Evolutionary conservation across 2,113 vertebrate species (phyloP), one percentile per base, ranked within the genome.

Genomic region (Sapayoa aenigma): DNA sequence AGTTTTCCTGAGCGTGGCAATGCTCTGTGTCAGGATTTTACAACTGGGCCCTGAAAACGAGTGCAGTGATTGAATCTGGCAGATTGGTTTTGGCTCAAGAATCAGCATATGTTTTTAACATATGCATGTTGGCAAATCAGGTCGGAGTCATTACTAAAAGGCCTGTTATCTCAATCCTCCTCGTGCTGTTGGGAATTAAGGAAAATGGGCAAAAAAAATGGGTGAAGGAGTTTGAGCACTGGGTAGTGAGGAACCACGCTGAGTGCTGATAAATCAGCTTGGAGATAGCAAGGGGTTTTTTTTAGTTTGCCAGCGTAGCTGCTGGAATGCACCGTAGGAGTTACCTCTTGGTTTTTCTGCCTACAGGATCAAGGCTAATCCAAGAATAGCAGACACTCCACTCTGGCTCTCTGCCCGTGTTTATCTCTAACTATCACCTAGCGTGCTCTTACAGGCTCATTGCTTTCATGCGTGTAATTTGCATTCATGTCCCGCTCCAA

Each of bases 21-120:
- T 0, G 7, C 46, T 89, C 52, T 14, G 50, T 82, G 62, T 69
- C 69, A 56, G 66, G 69, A 18, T 87, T 95, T 94, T 92, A 78
- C 76, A 87, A 6, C 46, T 33, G 75, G 53, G 74, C 69, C n/a
- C 77, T 87, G 62, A 86, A 74, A 93, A 87, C 39, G 7, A 78
- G 67, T 16, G 28, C 59, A 66, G 12, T 27, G 55, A 78, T 87
- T 94, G 78, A 87, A 63, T 84, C 75, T 96, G 95, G 89, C 95
- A 93, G 53, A 18, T 94, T 76, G 92, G 72, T 2, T 78, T 94
- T 93, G 91, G 89, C 92, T 84, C 6, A 33, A 58, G 73, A 69
- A 66, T 31, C 79, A 69, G 50, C 88, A 30, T 85, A 53, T 94
- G 89, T 67, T 92, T 94, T 80, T 35, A 93, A 69, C 93, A 93